These are phyloP conservation scores for Petromus typicus DNA, from an alignment of 2,113 vertebrate species.

Conservation along the genomic window DNA sequence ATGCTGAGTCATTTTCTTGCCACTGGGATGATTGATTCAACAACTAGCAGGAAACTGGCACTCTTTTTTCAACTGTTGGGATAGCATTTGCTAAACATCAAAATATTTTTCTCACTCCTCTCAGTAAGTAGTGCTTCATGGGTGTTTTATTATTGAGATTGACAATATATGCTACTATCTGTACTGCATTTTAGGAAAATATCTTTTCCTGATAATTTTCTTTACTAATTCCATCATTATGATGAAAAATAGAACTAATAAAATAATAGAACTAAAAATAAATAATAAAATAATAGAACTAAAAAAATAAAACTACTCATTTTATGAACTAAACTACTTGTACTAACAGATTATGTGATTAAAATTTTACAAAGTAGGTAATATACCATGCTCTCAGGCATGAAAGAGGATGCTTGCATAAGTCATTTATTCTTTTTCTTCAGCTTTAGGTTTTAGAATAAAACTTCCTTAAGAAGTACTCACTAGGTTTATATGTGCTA, in stretches of 20 bases:
- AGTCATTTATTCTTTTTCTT: constrained; percentile 69
- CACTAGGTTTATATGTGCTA: not conserved
- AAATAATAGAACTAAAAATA: too few species aligned
- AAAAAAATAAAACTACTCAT: constrained; percentile 77
- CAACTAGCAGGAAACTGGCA: constrained; percentile 62
- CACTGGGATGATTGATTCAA: not conserved
- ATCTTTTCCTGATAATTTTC: constrained; percentile 49
- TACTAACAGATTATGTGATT: constrained; percentile 77
- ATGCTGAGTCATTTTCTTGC: not conserved
- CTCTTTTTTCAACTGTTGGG: constrained; percentile 38
- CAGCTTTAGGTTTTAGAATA: constrained; percentile 61
- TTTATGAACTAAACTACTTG: constrained; percentile 76
- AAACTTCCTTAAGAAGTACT: constrained; percentile 57
- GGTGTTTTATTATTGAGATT: constrained; percentile 64
- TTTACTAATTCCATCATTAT: constrained; percentile 42
- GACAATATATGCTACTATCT: constrained; percentile 56
- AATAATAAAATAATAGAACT: too few species aligned
- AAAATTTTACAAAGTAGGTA: constrained; percentile 75
- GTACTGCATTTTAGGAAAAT: constrained; percentile 28
- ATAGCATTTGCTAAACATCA: constrained; percentile 75
- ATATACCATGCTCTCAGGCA: constrained; percentile 68
- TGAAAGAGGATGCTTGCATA: constrained; percentile 63
- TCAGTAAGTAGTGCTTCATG: constrained; percentile 68
- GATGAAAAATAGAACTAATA: constrained; percentile 74
- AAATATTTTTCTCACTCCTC: constrained; percentile 75